These are phyloP conservation scores for Pollenia angustigena DNA, from an alignment of 2,888 invertebrate species.

Conservation along the genomic window DNA sequence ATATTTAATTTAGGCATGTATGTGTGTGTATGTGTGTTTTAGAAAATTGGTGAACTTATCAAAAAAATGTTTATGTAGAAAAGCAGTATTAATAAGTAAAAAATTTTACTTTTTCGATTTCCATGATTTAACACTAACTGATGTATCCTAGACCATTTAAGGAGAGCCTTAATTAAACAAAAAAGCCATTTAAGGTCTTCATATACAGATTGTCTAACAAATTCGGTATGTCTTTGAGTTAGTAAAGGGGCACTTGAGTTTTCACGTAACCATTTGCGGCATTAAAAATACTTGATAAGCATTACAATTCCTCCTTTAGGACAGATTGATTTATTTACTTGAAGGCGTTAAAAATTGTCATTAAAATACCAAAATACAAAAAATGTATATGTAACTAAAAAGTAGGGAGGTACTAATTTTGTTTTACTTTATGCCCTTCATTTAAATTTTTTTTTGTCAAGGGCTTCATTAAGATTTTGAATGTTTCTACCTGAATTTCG, in stretches of 20 bases:
- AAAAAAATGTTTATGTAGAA: too few relatives aligned
- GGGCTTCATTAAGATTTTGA: too few relatives aligned
- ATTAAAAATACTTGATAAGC: conserved; percentile 41
- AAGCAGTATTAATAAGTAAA: too few relatives aligned
- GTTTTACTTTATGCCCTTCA: too few relatives aligned
- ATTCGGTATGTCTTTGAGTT: background rate
- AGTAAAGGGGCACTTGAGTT: conserved; percentile 37
- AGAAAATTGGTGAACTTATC: background rate
- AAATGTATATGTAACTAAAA: background rate
- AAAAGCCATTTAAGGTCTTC: conserved; percentile 50
- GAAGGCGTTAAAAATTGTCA: conserved; percentile 66
- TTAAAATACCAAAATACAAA: conserved; percentile 56
- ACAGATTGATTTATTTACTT: conserved; percentile 66
- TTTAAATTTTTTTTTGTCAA: too few relatives aligned
- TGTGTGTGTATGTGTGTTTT: background rate
- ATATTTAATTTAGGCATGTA: background rate
- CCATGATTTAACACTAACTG: background rate
- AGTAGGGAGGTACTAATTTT: background rate
- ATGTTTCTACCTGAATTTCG: too few relatives aligned
- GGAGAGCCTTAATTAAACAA: conserved; percentile 65
- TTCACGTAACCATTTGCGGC: conserved; percentile 52
- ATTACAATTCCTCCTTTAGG: conserved; percentile 38
- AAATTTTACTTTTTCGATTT: conserved; percentile 3
- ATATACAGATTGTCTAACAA: background rate
- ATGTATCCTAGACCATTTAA: conserved; percentile 48